phyloP scores from a whole-genome alignment of 2,797 vertebrate species.

The Garrulus glandarius region DNA sequence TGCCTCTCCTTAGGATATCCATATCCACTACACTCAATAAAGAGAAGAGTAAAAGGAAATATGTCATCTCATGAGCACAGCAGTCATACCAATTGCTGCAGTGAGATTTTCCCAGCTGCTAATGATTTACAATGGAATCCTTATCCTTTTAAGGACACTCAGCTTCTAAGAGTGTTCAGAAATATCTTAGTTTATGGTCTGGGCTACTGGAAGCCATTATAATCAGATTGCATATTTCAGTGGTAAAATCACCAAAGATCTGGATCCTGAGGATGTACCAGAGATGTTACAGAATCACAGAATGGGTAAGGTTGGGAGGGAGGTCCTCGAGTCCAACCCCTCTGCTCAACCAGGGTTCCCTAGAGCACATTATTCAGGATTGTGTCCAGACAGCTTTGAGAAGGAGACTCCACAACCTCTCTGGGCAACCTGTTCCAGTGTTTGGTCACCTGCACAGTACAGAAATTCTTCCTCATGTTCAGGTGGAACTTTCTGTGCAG shows the following conservation, averaged over 20 bases:
- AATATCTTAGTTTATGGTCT: neutral
- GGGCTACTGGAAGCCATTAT: neutral
- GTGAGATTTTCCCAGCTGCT: neutral
- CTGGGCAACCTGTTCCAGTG: neutral
- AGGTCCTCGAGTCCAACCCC: neutral
- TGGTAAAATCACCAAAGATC: neutral
- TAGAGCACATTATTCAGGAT: neutral
- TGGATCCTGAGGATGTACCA: neutral
- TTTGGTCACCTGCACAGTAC: neutral
- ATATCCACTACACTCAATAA: constrained; percentile 9
- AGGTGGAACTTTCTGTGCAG: neutral
- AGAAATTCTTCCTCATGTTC: neutral
- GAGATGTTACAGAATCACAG: neutral
- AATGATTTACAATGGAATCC: neutral
- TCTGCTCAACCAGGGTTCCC: neutral
- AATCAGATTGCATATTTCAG: neutral
- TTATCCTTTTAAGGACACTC: neutral
- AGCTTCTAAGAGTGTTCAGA: neutral
- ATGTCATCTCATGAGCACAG: neutral
- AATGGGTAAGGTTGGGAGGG: neutral
- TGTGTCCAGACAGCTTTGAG: neutral
- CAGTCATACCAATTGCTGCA: neutral
- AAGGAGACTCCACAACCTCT: neutral
- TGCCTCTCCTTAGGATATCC: neutral
- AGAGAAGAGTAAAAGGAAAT: neutral